Conservation (phyloP, 2,113 vertebrate genomes). For the Odocoileus virginianus region DNA sequence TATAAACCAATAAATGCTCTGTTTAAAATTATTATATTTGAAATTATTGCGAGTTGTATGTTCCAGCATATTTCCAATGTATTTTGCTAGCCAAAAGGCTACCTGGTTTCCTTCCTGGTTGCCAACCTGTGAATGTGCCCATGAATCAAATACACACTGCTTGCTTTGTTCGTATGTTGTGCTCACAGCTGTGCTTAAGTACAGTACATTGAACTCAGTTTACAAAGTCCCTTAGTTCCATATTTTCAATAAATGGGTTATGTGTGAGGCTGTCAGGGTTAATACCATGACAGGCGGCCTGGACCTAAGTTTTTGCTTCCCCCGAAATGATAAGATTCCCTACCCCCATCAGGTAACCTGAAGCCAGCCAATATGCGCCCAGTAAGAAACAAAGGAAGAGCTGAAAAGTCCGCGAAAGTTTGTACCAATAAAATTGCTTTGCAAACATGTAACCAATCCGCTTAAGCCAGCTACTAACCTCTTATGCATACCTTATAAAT, state of each 20-base stretch:
- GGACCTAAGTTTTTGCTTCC: no score
- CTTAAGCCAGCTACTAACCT: no score
- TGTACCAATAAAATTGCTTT: no score
- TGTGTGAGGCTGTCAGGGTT: no score
- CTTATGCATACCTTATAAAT: no score
- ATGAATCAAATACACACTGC: rapidly evolving
- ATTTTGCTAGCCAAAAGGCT: neutral
- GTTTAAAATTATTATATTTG: neutral
- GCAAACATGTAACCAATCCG: no score
- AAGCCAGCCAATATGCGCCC: no score
- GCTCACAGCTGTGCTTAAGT: neutral
- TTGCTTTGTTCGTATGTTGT: neutral
- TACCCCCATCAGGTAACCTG: no score
- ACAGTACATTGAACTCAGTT: neutral
- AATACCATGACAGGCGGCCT: no score
- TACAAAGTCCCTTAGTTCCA: neutral
- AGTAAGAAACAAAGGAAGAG: no score
- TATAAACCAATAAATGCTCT: neutral
- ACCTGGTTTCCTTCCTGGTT: neutral
- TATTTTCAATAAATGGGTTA: neutral
- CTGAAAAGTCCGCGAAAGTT: no score
- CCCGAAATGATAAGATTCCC: no score
- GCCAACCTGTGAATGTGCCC: neutral
- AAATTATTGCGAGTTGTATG: neutral
- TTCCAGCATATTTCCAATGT: neutral